These are phyloP conservation scores for Sthenelais limicola DNA, from an alignment of 2,888 invertebrate species.

Conservation along the genomic window DNA sequence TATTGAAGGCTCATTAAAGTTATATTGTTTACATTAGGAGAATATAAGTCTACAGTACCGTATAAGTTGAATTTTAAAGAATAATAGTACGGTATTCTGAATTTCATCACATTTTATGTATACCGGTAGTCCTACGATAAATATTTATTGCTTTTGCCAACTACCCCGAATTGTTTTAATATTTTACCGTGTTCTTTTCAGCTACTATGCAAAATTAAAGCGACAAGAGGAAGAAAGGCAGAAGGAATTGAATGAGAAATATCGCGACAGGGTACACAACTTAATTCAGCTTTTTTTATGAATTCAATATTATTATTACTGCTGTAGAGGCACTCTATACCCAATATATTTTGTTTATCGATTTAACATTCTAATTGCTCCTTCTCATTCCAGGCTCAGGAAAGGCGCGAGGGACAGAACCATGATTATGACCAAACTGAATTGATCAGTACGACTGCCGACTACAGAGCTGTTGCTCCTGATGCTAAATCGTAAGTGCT, in stretches of 20 bases:
- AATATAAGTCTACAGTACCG: background rate
- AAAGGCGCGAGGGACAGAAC: constrained; percentile 85
- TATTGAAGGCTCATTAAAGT: background rate
- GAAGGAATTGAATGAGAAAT: constrained; percentile 93
- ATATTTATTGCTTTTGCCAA: background rate
- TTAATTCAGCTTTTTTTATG: background rate
- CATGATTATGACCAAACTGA: constrained; percentile 85
- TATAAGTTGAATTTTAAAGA: background rate
- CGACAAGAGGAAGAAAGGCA: constrained; percentile 96
- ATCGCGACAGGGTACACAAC: constrained; percentile 75
- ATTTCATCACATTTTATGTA: background rate
- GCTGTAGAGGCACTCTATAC: background rate
- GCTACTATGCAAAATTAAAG: constrained; percentile 87
- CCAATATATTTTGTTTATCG: background rate
- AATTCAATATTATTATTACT: background rate
- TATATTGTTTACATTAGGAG: background rate
- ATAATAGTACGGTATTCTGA: background rate
- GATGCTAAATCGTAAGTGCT: constrained; percentile 89
- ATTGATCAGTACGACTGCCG: constrained; percentile 85
- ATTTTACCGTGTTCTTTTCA: constrained; percentile 51
- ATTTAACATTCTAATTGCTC: background rate
- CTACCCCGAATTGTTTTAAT: background rate
- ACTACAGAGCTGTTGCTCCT: constrained; percentile 95
- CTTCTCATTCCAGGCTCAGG: constrained; percentile 77
- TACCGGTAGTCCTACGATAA: background rate